These are phyloP conservation scores for Chrysodeixis includens DNA, from an alignment of 2,888 invertebrate species.

Conservation along the genomic window DNA sequence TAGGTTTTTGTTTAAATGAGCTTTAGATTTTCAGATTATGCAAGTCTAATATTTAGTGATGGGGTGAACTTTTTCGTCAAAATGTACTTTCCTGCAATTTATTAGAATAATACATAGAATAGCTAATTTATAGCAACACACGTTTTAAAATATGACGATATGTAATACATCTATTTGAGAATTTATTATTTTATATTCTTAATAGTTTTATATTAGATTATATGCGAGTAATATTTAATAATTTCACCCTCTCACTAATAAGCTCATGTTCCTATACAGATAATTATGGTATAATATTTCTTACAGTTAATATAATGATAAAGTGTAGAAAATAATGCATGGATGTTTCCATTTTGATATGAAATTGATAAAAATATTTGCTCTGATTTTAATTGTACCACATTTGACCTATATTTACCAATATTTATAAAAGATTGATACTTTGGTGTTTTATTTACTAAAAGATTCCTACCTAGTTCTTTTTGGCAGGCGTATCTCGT, in stretches of 20 bases:
- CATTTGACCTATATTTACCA: slow-evolving; percentile 89
- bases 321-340: slow-evolving; percentile 88
- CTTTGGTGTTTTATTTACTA: slow-evolving; percentile 77
- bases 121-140: not conserved
- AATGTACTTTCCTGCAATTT: not conserved
- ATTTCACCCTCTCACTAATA: slow-evolving; percentile 70
- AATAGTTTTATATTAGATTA: not conserved
- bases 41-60: slow-evolving; percentile 61
- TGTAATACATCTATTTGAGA: not conserved
- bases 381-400: slow-evolving; percentile 88
- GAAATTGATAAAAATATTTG: slow-evolving; percentile 87
- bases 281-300: slow-evolving; percentile 75
- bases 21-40: slow-evolving; percentile 58
- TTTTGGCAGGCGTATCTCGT: not conserved
- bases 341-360: slow-evolving; percentile 87
- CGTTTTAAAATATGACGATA: not conserved
- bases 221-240: slow-evolving; percentile 8
- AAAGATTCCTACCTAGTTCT: not conserved
- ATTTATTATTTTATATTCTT: slow-evolving; percentile 5
- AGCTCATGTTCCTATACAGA: slow-evolving; percentile 83
- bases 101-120: not conserved
- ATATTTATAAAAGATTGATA: slow-evolving; percentile 89
- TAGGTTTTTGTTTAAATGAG: slow-evolving; percentile 65
- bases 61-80: slow-evolving; percentile 64
- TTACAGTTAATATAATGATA: slow-evolving; percentile 80